Percentiles rank a stretch among this genome's conserved stretches.
Conservation (phyloP, 2,797 vertebrate genomes). For the Zalophus californianus region DNA sequence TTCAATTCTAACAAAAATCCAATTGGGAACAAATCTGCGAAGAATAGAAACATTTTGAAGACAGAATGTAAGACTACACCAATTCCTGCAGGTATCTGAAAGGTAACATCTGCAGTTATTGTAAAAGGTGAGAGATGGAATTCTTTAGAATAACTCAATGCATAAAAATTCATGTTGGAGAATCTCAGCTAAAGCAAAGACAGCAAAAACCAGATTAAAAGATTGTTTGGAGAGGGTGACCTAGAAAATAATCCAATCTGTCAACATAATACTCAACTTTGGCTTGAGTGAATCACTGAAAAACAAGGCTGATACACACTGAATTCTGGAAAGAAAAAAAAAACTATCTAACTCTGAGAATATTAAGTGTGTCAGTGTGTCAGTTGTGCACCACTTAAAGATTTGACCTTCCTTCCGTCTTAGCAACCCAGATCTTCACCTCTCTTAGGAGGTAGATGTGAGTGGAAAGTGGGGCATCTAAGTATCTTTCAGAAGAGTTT, state of each 20-base stretch:
- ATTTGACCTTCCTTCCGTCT: slow-evolving; percentile 17
- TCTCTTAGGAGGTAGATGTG: slow-evolving; percentile 1
- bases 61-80: background rate
- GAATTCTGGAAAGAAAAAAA: background rate
- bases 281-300: slow-evolving; percentile 36
- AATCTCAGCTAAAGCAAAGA: slow-evolving; percentile 40
- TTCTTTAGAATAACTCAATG: slow-evolving; percentile 17
- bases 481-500: background rate
- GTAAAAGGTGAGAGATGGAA: slow-evolving; percentile 26
- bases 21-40: slow-evolving; percentile 10
- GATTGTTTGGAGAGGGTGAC: background rate
- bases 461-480: background rate
- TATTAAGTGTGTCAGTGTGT: background rate
- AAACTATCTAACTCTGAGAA: background rate
- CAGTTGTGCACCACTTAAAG: background rate
- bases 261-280: background rate
- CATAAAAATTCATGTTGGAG: background rate
- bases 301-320: slow-evolving; percentile 1
- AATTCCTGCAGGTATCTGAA: background rate
- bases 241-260: slow-evolving; percentile 47
- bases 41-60: slow-evolving; percentile 60
- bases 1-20: background rate
- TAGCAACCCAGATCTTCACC: slow-evolving; percentile 58
- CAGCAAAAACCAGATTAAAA: background rate
- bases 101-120: background rate